A percentile compares a stretch with the other conserved stretches of the same genome.
phyloP scores from a whole-genome alignment of 2,888 invertebrate genomes.

The Dichetophora obliterata region DNA sequence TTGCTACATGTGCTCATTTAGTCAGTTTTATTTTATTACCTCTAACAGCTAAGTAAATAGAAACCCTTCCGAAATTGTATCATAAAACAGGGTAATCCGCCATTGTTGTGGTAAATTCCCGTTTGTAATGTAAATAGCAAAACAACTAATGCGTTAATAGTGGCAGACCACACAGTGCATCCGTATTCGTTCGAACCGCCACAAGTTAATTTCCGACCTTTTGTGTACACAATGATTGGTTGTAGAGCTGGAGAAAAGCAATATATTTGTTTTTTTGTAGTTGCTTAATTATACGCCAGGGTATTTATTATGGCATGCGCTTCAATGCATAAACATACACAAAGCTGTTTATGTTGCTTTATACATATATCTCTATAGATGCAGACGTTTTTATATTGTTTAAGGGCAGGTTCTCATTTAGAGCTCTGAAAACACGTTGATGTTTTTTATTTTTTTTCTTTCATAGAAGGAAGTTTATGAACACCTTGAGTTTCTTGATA shows the following conservation, averaged over 20 bases:
- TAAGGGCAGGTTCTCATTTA: too few species aligned
- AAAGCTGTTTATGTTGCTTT: background rate
- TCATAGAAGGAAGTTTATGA: too few species aligned
- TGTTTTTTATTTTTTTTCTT: too few species aligned
- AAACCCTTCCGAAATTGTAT: too few species aligned
- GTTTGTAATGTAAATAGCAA: background rate
- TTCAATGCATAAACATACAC: background rate
- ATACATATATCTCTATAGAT: background rate
- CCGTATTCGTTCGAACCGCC: slow-evolving; percentile 23
- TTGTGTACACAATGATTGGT: background rate
- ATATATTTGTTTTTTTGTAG: background rate
- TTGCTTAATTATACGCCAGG: slow-evolving; percentile 12
- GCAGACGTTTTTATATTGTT: background rate
- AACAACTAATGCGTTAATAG: slow-evolving; percentile 28
- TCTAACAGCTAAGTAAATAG: too few species aligned
- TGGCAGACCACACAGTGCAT: slow-evolving; percentile 12
- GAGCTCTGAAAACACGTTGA: too few species aligned
- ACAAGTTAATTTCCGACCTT: slow-evolving; percentile 17
- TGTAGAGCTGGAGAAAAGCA: background rate
- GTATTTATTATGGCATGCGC: background rate
- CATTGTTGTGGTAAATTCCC: too few species aligned
- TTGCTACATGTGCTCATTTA: too few species aligned
- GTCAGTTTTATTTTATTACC: too few species aligned
- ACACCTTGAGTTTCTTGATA: too few species aligned
- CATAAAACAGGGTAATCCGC: too few species aligned